A percentile compares a stretch with the other conserved stretches of the same genome.
Evolutionary conservation across 2,888 invertebrate genomes (phyloP).

Genomic region (Tiliacea citrago): DNA sequence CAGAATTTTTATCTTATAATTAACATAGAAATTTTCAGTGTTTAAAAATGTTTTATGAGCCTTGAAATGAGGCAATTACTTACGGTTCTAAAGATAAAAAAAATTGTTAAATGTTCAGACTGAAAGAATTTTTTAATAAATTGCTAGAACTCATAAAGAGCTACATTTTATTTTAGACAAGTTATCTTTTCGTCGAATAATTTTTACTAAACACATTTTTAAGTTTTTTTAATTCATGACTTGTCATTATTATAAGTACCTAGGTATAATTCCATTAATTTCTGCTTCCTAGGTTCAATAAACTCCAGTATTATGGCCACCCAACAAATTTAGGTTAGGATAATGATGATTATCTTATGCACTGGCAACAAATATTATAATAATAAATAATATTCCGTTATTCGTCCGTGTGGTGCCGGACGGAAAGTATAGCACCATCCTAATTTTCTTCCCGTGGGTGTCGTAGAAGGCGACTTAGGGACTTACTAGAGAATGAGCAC

Average conservation of each 20-base stretch:
- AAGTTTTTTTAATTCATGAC: background rate
- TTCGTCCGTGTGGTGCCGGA: too few species aligned
- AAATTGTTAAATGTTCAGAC: conserved; percentile 28
- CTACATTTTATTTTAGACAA: conserved; percentile 8
- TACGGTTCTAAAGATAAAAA: conserved; percentile 30
- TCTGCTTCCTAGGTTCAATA: background rate
- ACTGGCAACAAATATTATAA: too few species aligned
- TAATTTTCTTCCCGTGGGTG: too few species aligned
- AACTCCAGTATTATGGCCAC: background rate
- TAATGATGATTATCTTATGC: background rate
- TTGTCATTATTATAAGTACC: background rate
- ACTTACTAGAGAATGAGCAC: too few species aligned
- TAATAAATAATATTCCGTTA: too few species aligned
- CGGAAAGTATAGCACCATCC: too few species aligned
- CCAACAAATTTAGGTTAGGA: background rate
- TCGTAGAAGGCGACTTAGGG: too few species aligned
- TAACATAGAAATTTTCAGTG: conserved; percentile 39
- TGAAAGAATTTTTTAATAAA: conserved; percentile 36
- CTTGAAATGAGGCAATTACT: conserved; percentile 45
- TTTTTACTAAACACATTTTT: background rate
- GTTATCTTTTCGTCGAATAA: conserved; percentile 6
- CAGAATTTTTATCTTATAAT: conserved; percentile 30
- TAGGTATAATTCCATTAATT: background rate
- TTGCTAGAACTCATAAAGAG: conserved; percentile 26
- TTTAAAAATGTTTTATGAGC: conserved; percentile 55